These are phyloP conservation scores for Burhinus oedicnemus DNA, from an alignment of 2,113 vertebrate genomes.

Conservation along the genomic window DNA sequence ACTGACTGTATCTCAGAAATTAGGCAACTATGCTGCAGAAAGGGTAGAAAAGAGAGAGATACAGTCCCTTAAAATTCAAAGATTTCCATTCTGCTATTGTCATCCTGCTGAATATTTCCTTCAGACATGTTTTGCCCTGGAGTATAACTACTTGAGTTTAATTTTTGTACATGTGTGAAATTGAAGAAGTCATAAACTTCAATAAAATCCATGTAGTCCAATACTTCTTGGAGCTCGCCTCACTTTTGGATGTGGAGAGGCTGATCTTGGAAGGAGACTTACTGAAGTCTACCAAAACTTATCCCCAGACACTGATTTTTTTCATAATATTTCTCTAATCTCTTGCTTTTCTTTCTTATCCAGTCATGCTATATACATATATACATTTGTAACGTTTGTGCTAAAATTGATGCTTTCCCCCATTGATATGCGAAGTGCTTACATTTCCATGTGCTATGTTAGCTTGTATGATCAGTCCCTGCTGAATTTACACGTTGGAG, in stretches of 20 bases:
- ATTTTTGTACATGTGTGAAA: rapidly evolving
- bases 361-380: neutral
- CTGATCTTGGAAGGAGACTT: neutral
- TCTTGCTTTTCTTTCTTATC: neutral
- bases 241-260: neutral
- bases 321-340: neutral
- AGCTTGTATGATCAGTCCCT: neutral
- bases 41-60: neutral
- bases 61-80: neutral
- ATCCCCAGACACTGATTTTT: neutral
- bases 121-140: neutral
- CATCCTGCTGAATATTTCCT: neutral
- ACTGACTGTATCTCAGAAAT: neutral
- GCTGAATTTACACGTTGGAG: too few relatives aligned
- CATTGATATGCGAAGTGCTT: neutral
- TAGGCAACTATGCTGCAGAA: neutral
- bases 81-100: neutral
- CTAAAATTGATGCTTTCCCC: neutral
- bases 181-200: neutral
- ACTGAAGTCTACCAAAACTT: neutral
- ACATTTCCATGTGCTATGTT: neutral
- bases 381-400: neutral
- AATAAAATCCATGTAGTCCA: neutral
- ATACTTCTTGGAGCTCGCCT: neutral
- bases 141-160: neutral